phyloP scores from a whole-genome alignment of 2,888 invertebrate genomes.

The Phengaris arion region DNA sequence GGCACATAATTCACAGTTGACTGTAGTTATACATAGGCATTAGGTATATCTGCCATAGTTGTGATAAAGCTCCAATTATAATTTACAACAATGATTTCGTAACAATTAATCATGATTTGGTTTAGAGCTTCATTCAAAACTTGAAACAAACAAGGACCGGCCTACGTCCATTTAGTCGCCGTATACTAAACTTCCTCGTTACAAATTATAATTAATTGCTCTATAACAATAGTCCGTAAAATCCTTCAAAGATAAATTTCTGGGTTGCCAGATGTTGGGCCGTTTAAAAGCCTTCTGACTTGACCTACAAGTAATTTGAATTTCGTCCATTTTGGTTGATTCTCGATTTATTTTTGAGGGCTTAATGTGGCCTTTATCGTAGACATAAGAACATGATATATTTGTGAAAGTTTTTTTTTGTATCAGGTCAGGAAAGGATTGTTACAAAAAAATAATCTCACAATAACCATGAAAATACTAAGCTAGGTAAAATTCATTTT shows the following conservation, averaged over 20 bases:
- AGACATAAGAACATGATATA: too few species aligned
- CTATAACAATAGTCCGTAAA: constrained; percentile 14
- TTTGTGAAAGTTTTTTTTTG: not conserved
- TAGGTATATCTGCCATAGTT: not conserved
- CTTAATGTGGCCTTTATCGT: not conserved
- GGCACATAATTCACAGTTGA: not conserved
- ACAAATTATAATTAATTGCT: constrained; percentile 27
- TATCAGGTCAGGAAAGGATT: not conserved
- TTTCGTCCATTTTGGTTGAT: not conserved
- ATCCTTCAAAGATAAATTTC: constrained; percentile 21
- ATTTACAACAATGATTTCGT: constrained; percentile 1
- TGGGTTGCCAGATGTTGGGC: constrained; percentile 15
- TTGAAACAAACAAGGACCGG: constrained; percentile 23
- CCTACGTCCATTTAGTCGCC: constrained; percentile 21
- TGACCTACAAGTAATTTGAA: not conserved
- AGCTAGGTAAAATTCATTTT: too few species aligned
- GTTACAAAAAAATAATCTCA: too few species aligned
- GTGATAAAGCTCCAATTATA: constrained; percentile 7
- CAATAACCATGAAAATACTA: too few species aligned
- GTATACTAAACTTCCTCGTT: constrained; percentile 27
- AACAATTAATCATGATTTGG: constrained; percentile 23
- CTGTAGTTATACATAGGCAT: not conserved
- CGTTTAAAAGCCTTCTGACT: constrained; percentile 1
- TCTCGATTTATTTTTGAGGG: not conserved
- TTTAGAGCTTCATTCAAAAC: constrained; percentile 8